These are phyloP conservation scores for Entomobrya multifasciata DNA, from an alignment of 2,888 invertebrate genomes.

Conservation along the genomic window DNA sequence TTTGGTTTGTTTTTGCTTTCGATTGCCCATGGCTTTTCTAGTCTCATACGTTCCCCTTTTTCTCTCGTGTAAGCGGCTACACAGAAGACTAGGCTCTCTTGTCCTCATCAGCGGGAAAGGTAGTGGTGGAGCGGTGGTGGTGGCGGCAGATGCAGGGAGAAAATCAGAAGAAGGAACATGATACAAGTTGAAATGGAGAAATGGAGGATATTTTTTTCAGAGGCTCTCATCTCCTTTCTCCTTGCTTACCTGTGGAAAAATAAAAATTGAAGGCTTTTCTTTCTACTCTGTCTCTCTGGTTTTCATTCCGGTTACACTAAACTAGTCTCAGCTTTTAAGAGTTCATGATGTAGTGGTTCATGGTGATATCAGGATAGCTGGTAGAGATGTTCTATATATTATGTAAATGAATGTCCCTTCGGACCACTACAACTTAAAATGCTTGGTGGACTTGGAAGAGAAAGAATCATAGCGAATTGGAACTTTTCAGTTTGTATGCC, in stretches of 20 bases:
- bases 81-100: conserved; percentile 3
- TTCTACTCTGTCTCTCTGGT: not conserved
- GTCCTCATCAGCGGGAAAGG: not conserved
- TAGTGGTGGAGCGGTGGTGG: not conserved
- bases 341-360: no score
- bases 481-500: not conserved
- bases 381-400: not conserved
- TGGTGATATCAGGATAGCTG: not conserved
- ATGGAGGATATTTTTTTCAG: not conserved
- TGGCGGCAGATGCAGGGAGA: not conserved
- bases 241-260: conserved; percentile 9
- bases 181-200: conserved; percentile 30
- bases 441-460: conserved; percentile 19
- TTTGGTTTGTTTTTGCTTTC: conserved; percentile 17
- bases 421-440: conserved; percentile 43
- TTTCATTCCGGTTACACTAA: not conserved
- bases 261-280: not conserved
- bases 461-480: not conserved
- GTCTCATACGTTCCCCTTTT: not conserved
- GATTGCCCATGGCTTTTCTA: conserved; percentile 37
- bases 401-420: conserved; percentile 37
- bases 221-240: conserved; percentile 15
- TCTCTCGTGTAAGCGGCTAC: not conserved
- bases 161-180: not conserved
- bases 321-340: not conserved